These are phyloP conservation scores for Bellardia bayeri DNA, from an alignment of 2,888 invertebrate genomes.

Conservation along the genomic window DNA sequence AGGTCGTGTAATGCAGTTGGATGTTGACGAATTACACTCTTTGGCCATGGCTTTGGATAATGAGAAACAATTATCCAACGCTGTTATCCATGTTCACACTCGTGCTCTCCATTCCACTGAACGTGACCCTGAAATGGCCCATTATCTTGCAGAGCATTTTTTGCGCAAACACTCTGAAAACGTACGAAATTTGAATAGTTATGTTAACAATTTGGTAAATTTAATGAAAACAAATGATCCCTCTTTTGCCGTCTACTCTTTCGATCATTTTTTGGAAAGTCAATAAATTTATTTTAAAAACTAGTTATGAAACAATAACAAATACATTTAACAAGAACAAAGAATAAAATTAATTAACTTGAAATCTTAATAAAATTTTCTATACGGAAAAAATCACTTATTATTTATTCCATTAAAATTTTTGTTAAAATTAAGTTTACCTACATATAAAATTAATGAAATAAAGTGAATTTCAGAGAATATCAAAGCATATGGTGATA, in stretches of 20 bases:
- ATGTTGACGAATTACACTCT: constrained; percentile 87
- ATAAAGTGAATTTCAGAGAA: no score
- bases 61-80: constrained; percentile 89
- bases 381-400: no score
- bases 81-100: constrained; percentile 88
- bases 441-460: no score
- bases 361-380: no score
- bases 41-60: constrained; percentile 90
- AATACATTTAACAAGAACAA: no score
- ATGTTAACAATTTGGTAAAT: constrained; percentile 89
- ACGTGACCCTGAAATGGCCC: constrained; percentile 90
- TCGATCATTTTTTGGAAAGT: constrained; percentile 87
- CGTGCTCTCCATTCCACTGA: constrained; percentile 85
- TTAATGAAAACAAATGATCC: constrained; percentile 86
- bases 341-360: no score
- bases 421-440: no score
- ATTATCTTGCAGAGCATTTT: constrained; percentile 91
- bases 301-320: no score
- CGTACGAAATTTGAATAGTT: constrained; percentile 90
- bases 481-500: no score
- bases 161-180: constrained; percentile 88
- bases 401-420: no score
- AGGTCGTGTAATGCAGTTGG: constrained; percentile 72
- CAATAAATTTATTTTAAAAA: not conserved
- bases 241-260: constrained; percentile 89